A percentile compares a stretch with the other conserved stretches of the same genome.
Evolutionary conservation across 2,797 vertebrate genomes (phyloP).

Genomic region (Monodelphis domestica): DNA sequence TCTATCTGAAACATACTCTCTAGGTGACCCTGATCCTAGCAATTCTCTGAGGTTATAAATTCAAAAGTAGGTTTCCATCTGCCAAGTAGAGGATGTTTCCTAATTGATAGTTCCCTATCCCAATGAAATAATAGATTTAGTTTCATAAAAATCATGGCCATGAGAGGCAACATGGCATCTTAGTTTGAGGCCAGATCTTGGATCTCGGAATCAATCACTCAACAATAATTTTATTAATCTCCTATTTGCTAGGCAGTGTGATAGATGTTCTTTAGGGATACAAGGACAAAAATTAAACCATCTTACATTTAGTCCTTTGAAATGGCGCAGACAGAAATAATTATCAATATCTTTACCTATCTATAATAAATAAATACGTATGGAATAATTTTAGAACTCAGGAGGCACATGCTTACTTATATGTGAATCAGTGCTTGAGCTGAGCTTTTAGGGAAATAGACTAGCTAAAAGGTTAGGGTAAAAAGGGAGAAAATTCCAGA

Average conservation of each 20-base stretch:
- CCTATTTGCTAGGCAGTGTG: neutral
- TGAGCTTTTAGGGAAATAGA: neutral
- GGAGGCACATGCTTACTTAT: neutral
- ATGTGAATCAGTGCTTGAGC: neutral
- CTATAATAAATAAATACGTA: neutral
- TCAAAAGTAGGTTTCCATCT: neutral
- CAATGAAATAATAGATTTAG: neutral
- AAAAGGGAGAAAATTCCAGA: neutral
- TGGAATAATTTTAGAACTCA: neutral
- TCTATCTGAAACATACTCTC: neutral
- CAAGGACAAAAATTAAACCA: neutral
- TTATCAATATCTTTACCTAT: neutral
- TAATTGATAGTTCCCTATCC: neutral
- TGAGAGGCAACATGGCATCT: neutral
- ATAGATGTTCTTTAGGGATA: neutral
- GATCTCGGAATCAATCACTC: neutral
- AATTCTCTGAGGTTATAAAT: neutral
- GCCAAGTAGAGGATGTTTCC: neutral
- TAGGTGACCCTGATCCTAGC: neutral
- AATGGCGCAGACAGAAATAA: neutral
- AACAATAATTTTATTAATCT: neutral
- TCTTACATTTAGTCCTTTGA: neutral
- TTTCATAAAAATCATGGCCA: neutral
- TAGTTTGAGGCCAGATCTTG: too few species aligned
- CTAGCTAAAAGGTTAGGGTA: neutral